A percentile compares a stretch with the other conserved stretches of the same genome.
Evolutionary conservation across 1,140 invertebrate genomes (phyloP).

Genomic region (Lordiphosa clarofinis): DNA sequence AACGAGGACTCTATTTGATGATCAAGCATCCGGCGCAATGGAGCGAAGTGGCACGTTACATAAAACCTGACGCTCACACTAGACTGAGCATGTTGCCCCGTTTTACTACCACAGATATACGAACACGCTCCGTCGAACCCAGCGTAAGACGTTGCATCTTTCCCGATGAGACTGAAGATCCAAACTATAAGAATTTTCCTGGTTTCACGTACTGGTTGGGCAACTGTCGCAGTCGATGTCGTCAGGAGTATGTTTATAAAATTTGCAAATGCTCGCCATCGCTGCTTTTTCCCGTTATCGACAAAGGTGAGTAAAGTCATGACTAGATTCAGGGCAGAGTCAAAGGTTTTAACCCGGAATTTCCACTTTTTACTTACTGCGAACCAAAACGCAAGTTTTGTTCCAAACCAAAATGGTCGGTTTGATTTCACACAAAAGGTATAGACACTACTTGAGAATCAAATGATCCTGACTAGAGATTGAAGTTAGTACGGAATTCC

Average conservation of each 20-base stretch:
- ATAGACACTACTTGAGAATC: too few species aligned
- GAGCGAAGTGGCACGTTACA: constrained; percentile 35
- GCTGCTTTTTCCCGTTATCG: constrained; percentile 50
- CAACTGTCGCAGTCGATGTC: constrained; percentile 64
- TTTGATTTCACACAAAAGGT: too few species aligned
- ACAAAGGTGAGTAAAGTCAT: constrained; percentile 15
- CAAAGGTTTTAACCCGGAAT: too few species aligned
- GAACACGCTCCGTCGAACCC: constrained; percentile 33
- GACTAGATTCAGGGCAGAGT: too few species aligned
- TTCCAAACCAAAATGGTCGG: too few species aligned
- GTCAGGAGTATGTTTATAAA: constrained; percentile 57
- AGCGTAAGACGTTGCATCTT: constrained; percentile 48
- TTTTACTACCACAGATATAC: constrained; percentile 28
- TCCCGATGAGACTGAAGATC: constrained; percentile 46
- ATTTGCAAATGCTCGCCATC: constrained; percentile 59
- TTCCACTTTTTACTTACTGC: too few species aligned
- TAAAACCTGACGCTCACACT: constrained; percentile 42
- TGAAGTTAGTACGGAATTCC: too few species aligned
- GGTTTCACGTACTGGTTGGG: constrained; percentile 60
- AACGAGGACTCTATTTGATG: constrained; percentile 54
- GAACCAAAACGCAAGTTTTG: too few species aligned
- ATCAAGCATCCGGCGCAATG: constrained; percentile 64
- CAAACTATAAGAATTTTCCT: constrained; percentile 55
- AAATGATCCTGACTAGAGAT: too few species aligned
- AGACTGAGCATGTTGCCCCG: constrained; percentile 45